Evolutionary conservation across 2,113 vertebrate genomes (phyloP).

Genomic region (Bungarus multicinctus): DNA sequence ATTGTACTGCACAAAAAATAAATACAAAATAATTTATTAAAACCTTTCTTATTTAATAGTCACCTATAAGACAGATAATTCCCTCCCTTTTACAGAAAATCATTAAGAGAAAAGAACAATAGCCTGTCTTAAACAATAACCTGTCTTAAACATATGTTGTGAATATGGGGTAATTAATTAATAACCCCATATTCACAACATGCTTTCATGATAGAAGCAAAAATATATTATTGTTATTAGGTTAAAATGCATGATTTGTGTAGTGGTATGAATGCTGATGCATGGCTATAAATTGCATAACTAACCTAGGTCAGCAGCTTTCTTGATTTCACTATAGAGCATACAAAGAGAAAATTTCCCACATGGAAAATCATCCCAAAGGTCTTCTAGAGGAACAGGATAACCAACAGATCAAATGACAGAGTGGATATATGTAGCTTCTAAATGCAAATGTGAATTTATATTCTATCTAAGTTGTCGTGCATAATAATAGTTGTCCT

Average conservation of each 20-base stretch:
- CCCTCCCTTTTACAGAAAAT: neutral
- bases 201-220: neutral
- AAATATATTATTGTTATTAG: neutral
- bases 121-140: neutral
- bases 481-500: neutral
- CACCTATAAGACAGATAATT: neutral
- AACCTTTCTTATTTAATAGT: neutral
- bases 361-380: neutral
- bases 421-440: neutral
- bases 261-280: neutral
- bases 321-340: neutral
- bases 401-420: neutral
- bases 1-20: constrained; percentile 59
- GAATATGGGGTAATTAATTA: too few relatives aligned
- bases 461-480: neutral
- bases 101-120: neutral
- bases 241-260: neutral
- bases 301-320: neutral
- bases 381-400: neutral
- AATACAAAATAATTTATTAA: neutral
- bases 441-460: neutral
- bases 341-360: neutral
- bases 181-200: neutral
- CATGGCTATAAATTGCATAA: neutral
- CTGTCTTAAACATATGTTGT: neutral